Conservation (phyloP, 2,888 invertebrate species). For the Dicyrtomina minuta region DNA sequence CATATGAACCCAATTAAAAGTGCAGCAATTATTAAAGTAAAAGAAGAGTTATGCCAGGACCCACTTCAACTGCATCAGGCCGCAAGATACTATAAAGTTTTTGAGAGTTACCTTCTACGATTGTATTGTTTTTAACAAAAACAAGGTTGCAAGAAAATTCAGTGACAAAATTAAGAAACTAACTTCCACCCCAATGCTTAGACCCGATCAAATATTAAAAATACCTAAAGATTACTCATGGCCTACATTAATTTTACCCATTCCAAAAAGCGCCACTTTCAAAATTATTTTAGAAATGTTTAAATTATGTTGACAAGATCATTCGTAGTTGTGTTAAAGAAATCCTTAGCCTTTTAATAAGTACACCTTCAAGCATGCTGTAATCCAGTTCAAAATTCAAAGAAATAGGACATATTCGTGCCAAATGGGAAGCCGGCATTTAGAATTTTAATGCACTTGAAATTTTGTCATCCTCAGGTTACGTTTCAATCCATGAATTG, state of each 20-base stretch:
- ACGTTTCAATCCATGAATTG: background rate
- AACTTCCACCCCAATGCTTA: too few species aligned
- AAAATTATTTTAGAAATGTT: background rate
- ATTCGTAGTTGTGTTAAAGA: too few species aligned
- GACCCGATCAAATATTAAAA: background rate
- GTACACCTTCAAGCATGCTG: background rate
- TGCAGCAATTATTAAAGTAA: background rate
- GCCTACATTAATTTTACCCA: background rate
- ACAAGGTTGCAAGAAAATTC: background rate
- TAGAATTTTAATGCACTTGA: background rate
- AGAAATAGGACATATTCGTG: too few species aligned
- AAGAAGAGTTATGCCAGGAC: background rate
- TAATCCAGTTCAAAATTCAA: constrained; percentile 3
- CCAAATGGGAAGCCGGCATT: constrained; percentile 6
- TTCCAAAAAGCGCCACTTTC: too few species aligned
- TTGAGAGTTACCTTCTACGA: background rate
- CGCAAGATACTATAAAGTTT: background rate
- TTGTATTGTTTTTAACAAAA: background rate
- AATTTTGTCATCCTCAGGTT: background rate
- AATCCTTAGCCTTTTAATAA: too few species aligned
- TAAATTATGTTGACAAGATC: background rate
- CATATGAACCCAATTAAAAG: background rate
- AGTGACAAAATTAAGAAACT: background rate
- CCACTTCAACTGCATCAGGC: background rate
- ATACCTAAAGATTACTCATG: background rate